Percentiles rank a stretch among this genome's conserved stretches.
Conservation (phyloP, 2,797 vertebrate genomes). For the Aythya fuligula region DNA sequence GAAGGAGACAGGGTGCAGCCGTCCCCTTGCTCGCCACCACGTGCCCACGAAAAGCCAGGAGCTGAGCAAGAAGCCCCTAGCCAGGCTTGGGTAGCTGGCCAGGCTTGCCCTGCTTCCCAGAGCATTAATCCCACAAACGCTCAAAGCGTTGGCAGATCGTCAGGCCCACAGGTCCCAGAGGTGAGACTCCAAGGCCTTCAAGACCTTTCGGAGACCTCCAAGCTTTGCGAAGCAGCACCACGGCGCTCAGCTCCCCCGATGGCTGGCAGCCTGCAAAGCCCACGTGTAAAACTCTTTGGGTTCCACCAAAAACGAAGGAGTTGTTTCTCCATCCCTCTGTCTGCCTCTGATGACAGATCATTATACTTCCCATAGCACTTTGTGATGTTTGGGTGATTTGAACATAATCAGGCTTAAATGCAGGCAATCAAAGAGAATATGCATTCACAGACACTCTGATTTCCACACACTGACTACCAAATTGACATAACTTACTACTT, state of each 20-base stretch:
- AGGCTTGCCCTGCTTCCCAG: no score
- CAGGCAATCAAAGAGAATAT: slow-evolving; percentile 78
- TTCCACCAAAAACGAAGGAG: slow-evolving; percentile 5
- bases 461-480: slow-evolving; percentile 64
- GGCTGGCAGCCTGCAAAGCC: not conserved
- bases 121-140: no score
- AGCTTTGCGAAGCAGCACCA: not conserved
- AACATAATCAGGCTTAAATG: slow-evolving; percentile 76
- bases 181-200: no score
- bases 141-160: no score
- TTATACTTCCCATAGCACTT: not conserved
- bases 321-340: slow-evolving; percentile 4
- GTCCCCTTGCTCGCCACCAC: no score
- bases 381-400: slow-evolving; percentile 73
- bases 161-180: no score
- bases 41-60: not conserved
- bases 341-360: slow-evolving; percentile 44
- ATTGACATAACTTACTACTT: slow-evolving; percentile 72
- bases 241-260: not conserved
- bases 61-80: not conserved
- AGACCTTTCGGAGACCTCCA: not conserved
- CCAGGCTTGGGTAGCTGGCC: no score
- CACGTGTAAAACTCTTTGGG: not conserved
- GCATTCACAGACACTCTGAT: slow-evolving; percentile 59
- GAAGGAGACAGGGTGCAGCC: not conserved